A percentile compares a stretch with the other conserved stretches of the same genome.
Conservation (phyloP, 2,797 vertebrate genomes). For the Sphenopsis melanotis region DNA sequence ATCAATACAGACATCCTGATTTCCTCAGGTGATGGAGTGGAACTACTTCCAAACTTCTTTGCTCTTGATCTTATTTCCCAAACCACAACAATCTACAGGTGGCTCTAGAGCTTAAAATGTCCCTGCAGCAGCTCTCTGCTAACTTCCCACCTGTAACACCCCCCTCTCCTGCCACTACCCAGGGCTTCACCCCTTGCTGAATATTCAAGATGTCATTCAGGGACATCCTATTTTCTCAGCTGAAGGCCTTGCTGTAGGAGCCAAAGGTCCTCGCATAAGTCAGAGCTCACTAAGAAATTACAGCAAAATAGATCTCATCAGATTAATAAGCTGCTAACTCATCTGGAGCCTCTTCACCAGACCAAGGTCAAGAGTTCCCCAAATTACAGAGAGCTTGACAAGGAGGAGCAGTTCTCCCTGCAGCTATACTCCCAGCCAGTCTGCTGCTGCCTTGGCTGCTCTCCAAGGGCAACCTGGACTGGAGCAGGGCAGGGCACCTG, state of each 20-base stretch:
- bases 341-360: neutral
- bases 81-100: neutral
- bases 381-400: neutral
- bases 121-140: neutral
- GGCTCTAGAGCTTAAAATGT: neutral
- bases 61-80: neutral
- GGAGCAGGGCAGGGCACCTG: neutral
- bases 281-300: neutral
- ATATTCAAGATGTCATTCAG: neutral
- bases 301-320: neutral
- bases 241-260: neutral
- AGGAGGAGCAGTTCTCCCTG: neutral
- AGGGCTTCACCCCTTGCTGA: neutral
- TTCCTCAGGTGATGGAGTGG: neutral
- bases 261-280: neutral
- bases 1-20: accelerated
- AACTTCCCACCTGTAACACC: neutral
- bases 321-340: neutral
- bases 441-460: accelerated
- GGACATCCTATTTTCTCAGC: neutral
- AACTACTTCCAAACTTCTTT: neutral
- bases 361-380: neutral
- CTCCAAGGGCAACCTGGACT: accelerated
- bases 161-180: neutral
- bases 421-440: neutral